Evolutionary conservation across 1,140 invertebrate species (phyloP).

Genomic region (Venturia canescens): DNA sequence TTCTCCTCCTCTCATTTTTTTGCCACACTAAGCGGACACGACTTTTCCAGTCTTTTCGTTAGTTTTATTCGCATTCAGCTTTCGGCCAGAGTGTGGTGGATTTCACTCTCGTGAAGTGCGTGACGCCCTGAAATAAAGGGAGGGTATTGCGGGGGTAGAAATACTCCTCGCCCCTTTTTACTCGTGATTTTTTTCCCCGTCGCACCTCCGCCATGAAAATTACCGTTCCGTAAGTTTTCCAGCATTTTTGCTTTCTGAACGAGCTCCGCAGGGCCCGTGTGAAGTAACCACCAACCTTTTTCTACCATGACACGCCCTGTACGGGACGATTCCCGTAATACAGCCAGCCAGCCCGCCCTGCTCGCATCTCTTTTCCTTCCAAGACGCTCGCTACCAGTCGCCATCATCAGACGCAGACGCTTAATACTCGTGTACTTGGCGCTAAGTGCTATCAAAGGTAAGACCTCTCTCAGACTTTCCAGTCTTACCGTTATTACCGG

Average conservation of each 20-base stretch:
- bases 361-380: background rate
- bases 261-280: background rate
- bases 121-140: background rate
- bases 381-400: background rate
- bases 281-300: constrained; percentile 20
- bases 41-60: constrained; percentile 40
- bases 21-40: constrained; percentile 38
- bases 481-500: constrained; percentile 3
- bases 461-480: constrained; percentile 31
- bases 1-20: constrained; percentile 6
- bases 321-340: constrained; percentile 36
- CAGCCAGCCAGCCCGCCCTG: too few relatives aligned
- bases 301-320: background rate
- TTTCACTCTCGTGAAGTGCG: constrained; percentile 27
- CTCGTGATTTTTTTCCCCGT: background rate
- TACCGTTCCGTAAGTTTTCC: constrained; percentile 66
- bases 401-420: constrained; percentile 9
- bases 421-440: constrained; percentile 43
- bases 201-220: constrained; percentile 54
- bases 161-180: background rate
- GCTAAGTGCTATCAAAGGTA: constrained; percentile 43
- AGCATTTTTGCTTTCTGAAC: constrained; percentile 50
- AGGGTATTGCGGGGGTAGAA: background rate
- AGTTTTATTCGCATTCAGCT: constrained; percentile 3
- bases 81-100: background rate